Percentiles rank a stretch among this genome's conserved stretches.
phyloP scores from a whole-genome alignment of 2,888 invertebrate genomes.

The Pediacus dermestoides region DNA sequence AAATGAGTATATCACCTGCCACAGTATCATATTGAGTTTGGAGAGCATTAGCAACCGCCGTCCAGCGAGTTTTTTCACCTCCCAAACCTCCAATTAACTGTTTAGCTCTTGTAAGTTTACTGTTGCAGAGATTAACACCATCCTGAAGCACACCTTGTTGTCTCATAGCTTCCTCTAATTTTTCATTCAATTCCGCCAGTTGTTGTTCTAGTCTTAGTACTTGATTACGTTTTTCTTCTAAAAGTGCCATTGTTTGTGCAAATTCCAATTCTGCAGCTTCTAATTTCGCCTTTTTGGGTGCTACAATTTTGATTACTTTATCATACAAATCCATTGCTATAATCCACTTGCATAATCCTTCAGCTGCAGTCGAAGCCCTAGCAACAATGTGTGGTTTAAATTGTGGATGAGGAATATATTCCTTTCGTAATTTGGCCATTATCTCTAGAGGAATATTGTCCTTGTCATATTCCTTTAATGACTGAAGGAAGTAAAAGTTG shows the following conservation, averaged over 20 bases:
- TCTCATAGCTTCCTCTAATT: slow-evolving; percentile 62
- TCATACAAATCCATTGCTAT: slow-evolving; percentile 88
- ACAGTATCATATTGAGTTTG: slow-evolving; percentile 75
- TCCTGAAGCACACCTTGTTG: slow-evolving; percentile 68
- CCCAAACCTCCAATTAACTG: slow-evolving; percentile 51
- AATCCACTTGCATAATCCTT: slow-evolving; percentile 89
- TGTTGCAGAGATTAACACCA: slow-evolving; percentile 75
- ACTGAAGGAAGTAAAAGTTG: slow-evolving; percentile 75
- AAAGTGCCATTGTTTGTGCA: slow-evolving; percentile 76
- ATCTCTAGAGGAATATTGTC: slow-evolving; percentile 73
- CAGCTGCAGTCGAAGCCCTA: slow-evolving; percentile 91
- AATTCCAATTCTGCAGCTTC: slow-evolving; percentile 78
- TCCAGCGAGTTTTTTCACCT: slow-evolving; percentile 86
- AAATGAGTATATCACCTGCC: slow-evolving; percentile 85
- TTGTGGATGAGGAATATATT: slow-evolving; percentile 70
- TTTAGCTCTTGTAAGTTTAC: slow-evolving; percentile 61
- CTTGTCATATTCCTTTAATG: slow-evolving; percentile 76
- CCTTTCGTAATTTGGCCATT: slow-evolving; percentile 73
- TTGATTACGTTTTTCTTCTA: slow-evolving; percentile 78
- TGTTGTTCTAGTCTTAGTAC: slow-evolving; percentile 73
- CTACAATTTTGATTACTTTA: slow-evolving; percentile 75
- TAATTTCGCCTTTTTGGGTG: slow-evolving; percentile 81
- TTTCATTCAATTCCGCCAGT: slow-evolving; percentile 67
- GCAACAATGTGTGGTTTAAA: slow-evolving; percentile 78
- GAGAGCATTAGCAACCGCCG: slow-evolving; percentile 68